These are phyloP conservation scores for Drosophila santomea DNA, from an alignment of 1,140 invertebrate genomes.

Conservation along the genomic window DNA sequence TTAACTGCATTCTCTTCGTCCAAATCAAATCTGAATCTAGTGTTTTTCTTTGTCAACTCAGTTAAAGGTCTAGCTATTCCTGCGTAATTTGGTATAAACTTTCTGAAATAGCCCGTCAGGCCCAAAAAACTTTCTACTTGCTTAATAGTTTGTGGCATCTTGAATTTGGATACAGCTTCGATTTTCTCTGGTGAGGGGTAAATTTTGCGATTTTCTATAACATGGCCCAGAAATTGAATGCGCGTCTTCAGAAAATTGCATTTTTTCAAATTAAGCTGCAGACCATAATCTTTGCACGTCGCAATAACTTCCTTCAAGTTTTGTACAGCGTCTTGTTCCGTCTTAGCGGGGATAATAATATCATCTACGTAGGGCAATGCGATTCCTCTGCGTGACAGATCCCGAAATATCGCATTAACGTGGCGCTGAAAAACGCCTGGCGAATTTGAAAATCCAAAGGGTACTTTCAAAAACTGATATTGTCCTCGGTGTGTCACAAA, in stretches of 20 bases:
- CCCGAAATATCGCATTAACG: not conserved
- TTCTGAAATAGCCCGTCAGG: too few relatives aligned
- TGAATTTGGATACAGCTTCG: too few relatives aligned
- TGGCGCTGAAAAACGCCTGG: not conserved
- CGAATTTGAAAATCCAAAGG: not conserved
- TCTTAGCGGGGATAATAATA: not conserved
- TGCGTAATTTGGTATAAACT: too few relatives aligned
- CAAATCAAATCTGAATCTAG: too few relatives aligned
- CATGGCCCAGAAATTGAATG: not conserved
- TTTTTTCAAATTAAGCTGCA: not conserved
- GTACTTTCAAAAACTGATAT: constrained; percentile 14
- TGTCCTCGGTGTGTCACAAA: constrained; percentile 13
- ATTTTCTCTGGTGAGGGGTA: too few relatives aligned
- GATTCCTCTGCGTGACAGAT: not conserved
- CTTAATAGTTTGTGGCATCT: too few relatives aligned
- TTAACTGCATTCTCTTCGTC: too few relatives aligned
- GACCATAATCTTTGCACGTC: not conserved
- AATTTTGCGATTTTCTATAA: not conserved
- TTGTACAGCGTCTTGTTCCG: too few relatives aligned
- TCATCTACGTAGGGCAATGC: not conserved
- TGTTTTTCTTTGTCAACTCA: too few relatives aligned
- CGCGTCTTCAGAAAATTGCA: not conserved
- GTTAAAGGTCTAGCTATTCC: too few relatives aligned
- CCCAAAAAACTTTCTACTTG: too few relatives aligned
- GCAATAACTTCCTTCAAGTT: too few relatives aligned